Percentiles rank a stretch among this genome's conserved stretches.
These are phyloP conservation scores for Yponomeuta sedellus DNA, from an alignment of 2,888 invertebrate genomes.

Conservation along the genomic window DNA sequence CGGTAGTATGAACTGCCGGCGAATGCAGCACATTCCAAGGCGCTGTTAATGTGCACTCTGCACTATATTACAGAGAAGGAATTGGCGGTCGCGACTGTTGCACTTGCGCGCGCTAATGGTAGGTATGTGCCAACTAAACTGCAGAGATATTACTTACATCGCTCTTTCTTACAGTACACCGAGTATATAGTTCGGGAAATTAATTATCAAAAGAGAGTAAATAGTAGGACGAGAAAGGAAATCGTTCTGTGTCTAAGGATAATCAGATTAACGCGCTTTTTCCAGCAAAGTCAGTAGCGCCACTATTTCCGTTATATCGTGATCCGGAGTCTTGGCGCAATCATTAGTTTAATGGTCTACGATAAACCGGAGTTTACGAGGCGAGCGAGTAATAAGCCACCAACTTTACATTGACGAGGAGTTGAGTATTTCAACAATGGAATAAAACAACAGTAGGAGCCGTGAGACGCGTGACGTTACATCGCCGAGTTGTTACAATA, in stretches of 20 bases:
- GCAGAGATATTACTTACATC: neutral
- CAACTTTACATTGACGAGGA: conserved; percentile 43
- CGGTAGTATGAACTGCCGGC: conserved; percentile 6
- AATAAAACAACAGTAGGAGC: conserved; percentile 32
- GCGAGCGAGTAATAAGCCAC: conserved; percentile 37
- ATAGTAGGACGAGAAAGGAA: neutral
- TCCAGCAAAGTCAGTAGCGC: neutral
- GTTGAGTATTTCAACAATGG: conserved; percentile 29
- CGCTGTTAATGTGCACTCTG: neutral
- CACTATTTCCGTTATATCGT: neutral
- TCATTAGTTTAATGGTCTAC: conserved; percentile 32
- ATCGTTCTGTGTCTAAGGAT: neutral
- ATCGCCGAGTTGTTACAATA: conserved; percentile 30
- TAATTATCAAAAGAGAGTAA: neutral
- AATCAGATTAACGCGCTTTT: neutral
- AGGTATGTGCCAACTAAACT: conserved; percentile 1
- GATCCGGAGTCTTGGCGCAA: conserved; percentile 11
- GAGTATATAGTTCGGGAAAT: neutral
- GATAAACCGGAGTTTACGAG: conserved; percentile 49
- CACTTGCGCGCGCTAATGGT: conserved; percentile 3
- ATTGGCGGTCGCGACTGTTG: conserved; percentile 5
- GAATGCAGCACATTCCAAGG: conserved; percentile 9
- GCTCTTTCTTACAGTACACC: neutral
- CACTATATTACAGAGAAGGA: conserved; percentile 10
- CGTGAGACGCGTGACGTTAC: conserved; percentile 27